These are phyloP conservation scores for Amazona guildingii DNA, from an alignment of 2,113 vertebrate species.

Conservation along the genomic window DNA sequence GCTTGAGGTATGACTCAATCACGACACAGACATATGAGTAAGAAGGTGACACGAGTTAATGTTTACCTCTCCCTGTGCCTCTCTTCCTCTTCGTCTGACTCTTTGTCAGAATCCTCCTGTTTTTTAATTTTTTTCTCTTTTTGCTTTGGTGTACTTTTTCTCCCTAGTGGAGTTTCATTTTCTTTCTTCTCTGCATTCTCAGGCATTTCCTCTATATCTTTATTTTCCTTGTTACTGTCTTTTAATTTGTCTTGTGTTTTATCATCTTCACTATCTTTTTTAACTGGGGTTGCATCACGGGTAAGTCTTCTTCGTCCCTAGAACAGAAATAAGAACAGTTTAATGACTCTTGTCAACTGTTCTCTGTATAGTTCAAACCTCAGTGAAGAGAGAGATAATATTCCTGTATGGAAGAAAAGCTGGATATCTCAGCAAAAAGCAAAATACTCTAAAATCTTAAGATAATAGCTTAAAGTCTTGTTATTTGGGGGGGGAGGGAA, in stretches of 20 bases:
- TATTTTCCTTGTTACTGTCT: conserved; percentile 79
- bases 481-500: not conserved
- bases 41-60: not conserved
- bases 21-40: not conserved
- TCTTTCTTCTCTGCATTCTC: conserved; percentile 77
- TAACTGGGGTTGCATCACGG: conserved; percentile 75
- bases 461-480: not conserved
- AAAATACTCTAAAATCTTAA: not conserved
- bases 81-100: conserved; percentile 91
- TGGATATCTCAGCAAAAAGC: not conserved
- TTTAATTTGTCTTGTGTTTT: conserved; percentile 78
- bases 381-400: not conserved
- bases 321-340: not conserved
- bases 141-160: conserved; percentile 76
- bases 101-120: conserved; percentile 89
- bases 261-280: conserved; percentile 81
- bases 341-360: not conserved
- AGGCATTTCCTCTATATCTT: conserved; percentile 70
- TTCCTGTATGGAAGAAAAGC: not conserved
- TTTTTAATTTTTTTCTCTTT: conserved; percentile 79
- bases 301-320: conserved; percentile 83
- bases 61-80: conserved; percentile 77
- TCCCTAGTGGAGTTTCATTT: conserved; percentile 70
- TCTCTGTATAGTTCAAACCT: not conserved
- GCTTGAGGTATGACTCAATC: not conserved